Evolutionary conservation across 2,113 vertebrate genomes (phyloP), one percentile per base, ranked within the genome.

Genomic region (Tauraco erythrolophus): DNA sequence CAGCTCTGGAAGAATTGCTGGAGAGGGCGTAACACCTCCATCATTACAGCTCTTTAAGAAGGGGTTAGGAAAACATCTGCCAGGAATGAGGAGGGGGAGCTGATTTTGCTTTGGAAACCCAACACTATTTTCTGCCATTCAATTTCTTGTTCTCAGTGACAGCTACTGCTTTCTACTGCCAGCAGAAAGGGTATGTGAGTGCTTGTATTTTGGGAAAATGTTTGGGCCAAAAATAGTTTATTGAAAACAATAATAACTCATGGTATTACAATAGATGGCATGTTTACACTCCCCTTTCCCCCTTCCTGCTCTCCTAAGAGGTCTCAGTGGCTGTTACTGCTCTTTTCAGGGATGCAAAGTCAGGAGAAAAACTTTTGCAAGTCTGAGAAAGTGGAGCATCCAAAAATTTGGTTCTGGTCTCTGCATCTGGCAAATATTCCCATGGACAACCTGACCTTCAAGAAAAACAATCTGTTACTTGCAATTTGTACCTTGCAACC

Each of bases 1-100:
- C 84, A 75, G 77, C 80, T 6, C 64, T 22, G 69, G 82, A 54
- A 15, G 83, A 87, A 51, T 64, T 91, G 84, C 80, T 87, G 84
- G 84, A 66, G 58, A 87, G 68, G 75, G 68, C 3, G 2, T 33
- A 86, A 94, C 93, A 91, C 89, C 94, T 92, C 89, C 33, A 8
- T 84, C 94, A 68, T 91, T 74, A 75, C 77, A 37, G 33, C 61
- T 84, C 60, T 79, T 61, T 69, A 61, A 95, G 91, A 92, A 84
- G 79, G 64, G 76, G 57, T 77, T 85, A 57, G 91, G 75, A 95
- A 90, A 96, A 92, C 88, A 72, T 77, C 83, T 88, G 85, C 92
- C 66, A 16, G 77, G 30, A 78, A 28, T 2, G 19, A 60, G 66
- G 39, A 85, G 65, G 53, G 77, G 81, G 25, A 78, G 84, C 39